A percentile compares a stretch with the other conserved stretches of the same genome.
Conservation (phyloP, 92 coral and sea anemone genomes). For the Ricordea florida region DNA sequence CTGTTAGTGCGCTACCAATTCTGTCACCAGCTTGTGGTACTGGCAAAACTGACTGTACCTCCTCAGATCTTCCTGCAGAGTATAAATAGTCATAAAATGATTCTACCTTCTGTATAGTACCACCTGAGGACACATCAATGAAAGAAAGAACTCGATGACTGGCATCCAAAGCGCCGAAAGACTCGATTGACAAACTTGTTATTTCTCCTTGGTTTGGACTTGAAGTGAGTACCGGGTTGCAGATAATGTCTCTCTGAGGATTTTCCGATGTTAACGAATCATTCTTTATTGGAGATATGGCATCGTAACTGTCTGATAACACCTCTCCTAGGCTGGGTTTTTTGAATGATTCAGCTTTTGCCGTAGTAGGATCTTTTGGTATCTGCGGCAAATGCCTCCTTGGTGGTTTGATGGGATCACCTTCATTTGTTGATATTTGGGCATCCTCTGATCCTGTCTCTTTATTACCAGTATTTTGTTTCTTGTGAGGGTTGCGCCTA, state of each 20-base stretch:
- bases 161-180: constrained; percentile 2
- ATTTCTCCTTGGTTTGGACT: constrained; percentile 71
- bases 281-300: neutral
- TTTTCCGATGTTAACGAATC: neutral
- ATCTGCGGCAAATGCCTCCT: constrained; percentile 22
- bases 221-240: constrained; percentile 79
- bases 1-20: neutral
- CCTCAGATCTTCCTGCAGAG: constrained; percentile 20
- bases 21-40: constrained; percentile 24
- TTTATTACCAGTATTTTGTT: neutral
- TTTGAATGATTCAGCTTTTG: neutral
- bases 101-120: constrained; percentile 29
- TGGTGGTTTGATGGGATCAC: constrained; percentile 64
- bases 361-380: neutral
- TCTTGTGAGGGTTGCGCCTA: constrained; percentile 19
- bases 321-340: neutral
- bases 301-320: neutral
- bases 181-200: constrained; percentile 48
- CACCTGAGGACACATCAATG: constrained; percentile 53
- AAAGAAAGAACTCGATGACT: constrained; percentile 61
- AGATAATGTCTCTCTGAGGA: constrained; percentile 64
- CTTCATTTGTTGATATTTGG: neutral
- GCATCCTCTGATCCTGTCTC: neutral
- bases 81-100: constrained; percentile 83
- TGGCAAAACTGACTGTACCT: constrained; percentile 4